Conservation (phyloP, 2,797 vertebrate species). For the Sebastes vulpes region DNA sequence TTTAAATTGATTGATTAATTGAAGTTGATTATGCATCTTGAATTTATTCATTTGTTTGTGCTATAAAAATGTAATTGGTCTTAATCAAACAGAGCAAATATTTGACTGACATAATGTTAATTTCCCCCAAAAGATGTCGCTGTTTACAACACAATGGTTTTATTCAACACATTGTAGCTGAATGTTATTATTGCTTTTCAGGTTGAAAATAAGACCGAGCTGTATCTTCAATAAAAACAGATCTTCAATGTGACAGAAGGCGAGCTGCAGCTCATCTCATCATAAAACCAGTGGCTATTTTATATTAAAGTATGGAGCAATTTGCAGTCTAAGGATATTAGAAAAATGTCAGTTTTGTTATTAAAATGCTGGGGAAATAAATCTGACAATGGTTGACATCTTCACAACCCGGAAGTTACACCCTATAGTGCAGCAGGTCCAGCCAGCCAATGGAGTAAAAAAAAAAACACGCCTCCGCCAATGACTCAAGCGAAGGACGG, state of each 20-base stretch:
- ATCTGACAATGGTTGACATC: not conserved
- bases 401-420: conserved; percentile 79
- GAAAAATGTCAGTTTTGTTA: not conserved
- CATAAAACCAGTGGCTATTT: not conserved
- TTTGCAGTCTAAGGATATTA: not conserved
- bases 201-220: not conserved
- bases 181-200: not conserved
- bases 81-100: not conserved
- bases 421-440: conserved; percentile 28
- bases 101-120: not conserved
- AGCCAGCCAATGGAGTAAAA: conserved; percentile 59
- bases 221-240: not conserved
- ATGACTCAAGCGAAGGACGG: conserved; percentile 77
- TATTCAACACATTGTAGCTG: not conserved
- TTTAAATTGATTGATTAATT: no score
- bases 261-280: accelerated
- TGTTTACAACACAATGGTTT: not conserved
- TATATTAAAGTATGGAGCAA: not conserved
- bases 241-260: not conserved
- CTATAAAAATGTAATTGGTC: not conserved
- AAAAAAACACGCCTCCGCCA: conserved; percentile 68
- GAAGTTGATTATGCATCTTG: accelerated
- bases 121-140: conserved; percentile 31
- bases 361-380: not conserved
- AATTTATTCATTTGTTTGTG: not conserved